Conservation (phyloP, 1,140 invertebrate species). For the Polyergus mexicanus region DNA sequence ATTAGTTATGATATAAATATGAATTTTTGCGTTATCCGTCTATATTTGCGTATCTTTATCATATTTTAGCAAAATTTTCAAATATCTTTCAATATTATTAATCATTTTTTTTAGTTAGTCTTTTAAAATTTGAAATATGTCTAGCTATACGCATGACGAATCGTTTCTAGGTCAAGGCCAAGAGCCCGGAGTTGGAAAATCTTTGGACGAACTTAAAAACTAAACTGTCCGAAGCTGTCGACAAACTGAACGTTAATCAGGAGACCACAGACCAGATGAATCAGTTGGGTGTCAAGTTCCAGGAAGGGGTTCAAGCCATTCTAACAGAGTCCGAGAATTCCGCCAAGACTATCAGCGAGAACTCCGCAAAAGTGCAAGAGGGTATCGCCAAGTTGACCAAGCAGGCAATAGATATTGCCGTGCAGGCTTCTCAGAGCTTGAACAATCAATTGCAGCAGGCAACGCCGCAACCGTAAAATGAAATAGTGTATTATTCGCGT, state of each 20-base stretch:
- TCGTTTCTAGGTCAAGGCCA: slow-evolving; percentile 75
- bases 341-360: slow-evolving; percentile 73
- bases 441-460: slow-evolving; percentile 76
- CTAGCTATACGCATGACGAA: not conserved
- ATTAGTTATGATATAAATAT: not conserved
- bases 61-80: not conserved
- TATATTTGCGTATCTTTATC: not conserved
- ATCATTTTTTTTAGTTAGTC: not conserved
- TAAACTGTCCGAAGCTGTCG: slow-evolving; percentile 74
- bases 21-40: not conserved
- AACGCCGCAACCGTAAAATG: slow-evolving; percentile 17
- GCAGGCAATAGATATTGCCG: slow-evolving; percentile 78
- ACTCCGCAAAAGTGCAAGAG: slow-evolving; percentile 77
- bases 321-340: slow-evolving; percentile 77
- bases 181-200: slow-evolving; percentile 77
- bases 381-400: slow-evolving; percentile 80
- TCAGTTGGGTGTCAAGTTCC: slow-evolving; percentile 75
- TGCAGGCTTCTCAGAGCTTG: slow-evolving; percentile 77
- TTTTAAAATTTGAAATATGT: not conserved
- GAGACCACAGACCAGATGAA: slow-evolving; percentile 76
- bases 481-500: not conserved
- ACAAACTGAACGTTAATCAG: slow-evolving; percentile 74
- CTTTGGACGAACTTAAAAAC: slow-evolving; percentile 74
- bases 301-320: slow-evolving; percentile 76
- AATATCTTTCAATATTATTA: not conserved